Percentiles rank a stretch among this genome's conserved stretches.
Evolutionary conservation across 2,113 vertebrate species (phyloP).

Genomic region (Cyprinodon tularosa): DNA sequence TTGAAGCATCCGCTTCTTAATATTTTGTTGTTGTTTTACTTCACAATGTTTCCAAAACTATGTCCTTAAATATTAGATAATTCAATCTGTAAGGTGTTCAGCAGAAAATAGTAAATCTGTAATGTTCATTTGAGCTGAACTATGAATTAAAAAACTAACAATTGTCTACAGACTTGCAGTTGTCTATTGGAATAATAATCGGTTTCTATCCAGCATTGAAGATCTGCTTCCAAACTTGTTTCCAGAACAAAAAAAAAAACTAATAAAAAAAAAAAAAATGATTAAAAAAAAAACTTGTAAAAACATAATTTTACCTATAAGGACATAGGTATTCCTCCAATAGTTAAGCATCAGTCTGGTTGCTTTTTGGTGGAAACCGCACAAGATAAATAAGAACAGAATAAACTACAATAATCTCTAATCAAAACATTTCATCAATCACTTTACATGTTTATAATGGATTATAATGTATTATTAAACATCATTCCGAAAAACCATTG

Average conservation of each 20-base stretch:
- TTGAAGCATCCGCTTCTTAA: too few species aligned
- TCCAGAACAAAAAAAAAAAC: neutral
- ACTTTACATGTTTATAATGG: too few species aligned
- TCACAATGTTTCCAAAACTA: neutral
- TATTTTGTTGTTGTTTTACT: too few species aligned
- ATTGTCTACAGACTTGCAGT: neutral
- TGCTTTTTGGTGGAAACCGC: neutral
- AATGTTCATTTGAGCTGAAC: neutral
- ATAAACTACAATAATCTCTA: neutral
- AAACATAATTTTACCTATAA: neutral
- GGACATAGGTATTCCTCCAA: neutral
- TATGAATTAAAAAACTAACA: neutral
- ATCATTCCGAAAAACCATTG: neutral
- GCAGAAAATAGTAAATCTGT: neutral
- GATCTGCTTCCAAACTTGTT: neutral
- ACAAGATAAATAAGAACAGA: neutral
- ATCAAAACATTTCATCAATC: neutral
- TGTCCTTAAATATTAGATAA: neutral
- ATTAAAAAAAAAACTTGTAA: too few species aligned
- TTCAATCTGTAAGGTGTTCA: neutral
- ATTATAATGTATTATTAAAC: neutral
- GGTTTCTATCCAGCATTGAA: neutral
- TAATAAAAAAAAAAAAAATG: too few species aligned
- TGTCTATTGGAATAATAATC: neutral
- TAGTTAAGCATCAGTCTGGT: neutral